Percentiles rank a stretch among this genome's conserved stretches.
These are phyloP conservation scores for Daubentonia madagascariensis DNA, from an alignment of 2,113 vertebrate species.

Conservation along the genomic window DNA sequence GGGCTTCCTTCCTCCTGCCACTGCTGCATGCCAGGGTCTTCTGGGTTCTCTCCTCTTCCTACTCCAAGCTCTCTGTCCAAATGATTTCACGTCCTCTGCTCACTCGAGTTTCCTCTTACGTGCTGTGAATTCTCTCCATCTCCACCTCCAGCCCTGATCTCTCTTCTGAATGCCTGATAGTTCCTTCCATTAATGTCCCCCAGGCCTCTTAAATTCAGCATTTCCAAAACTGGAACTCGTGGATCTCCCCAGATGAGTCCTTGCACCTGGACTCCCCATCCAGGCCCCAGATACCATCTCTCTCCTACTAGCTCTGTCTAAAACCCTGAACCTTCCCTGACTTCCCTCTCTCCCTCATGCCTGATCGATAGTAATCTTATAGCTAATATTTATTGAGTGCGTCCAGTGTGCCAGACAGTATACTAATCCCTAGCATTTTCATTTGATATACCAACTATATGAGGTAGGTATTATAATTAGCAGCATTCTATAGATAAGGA, in stretches of 20 bases:
- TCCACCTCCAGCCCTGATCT: not conserved
- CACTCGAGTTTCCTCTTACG: not conserved
- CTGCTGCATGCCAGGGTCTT: not conserved
- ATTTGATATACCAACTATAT: not conserved
- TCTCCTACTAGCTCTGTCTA: not conserved
- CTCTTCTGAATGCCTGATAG: not conserved
- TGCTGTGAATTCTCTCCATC: not conserved
- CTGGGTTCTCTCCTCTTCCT: not conserved
- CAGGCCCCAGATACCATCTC: not conserved
- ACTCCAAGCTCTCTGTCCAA: not conserved
- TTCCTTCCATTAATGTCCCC: not conserved
- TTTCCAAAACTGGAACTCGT: not conserved
- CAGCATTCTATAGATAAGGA: not conserved
- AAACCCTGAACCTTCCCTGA: not conserved
- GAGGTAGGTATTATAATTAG: not conserved
- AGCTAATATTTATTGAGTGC: not conserved
- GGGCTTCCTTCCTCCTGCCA: not conserved
- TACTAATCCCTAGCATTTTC: not conserved
- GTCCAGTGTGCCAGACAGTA: not conserved
- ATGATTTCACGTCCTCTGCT: not conserved
- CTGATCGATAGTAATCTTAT: not conserved
- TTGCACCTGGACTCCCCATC: not conserved
- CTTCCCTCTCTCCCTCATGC: not conserved
- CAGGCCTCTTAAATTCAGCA: not conserved
- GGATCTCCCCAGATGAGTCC: too few relatives aligned